Percentiles rank a stretch among this genome's conserved stretches.
These are phyloP conservation scores for Sprattus sprattus DNA, from an alignment of 2,113 vertebrate species.

Conservation along the genomic window DNA sequence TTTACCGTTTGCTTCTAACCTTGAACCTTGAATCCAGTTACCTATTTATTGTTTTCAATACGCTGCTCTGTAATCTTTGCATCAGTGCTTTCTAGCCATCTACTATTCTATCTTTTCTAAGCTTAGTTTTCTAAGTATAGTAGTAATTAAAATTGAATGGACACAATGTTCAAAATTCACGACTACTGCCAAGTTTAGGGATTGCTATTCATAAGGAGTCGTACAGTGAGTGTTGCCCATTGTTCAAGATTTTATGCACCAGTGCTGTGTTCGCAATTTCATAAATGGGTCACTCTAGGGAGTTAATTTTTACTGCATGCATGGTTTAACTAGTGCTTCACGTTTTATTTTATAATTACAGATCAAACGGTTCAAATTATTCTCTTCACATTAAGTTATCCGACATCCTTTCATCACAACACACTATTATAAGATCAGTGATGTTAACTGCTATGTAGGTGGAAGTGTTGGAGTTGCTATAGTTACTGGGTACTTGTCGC, in stretches of 20 bases:
- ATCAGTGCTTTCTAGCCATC: not conserved
- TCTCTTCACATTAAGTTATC: not conserved
- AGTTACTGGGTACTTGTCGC: conserved; percentile 84
- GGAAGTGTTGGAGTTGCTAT: not conserved
- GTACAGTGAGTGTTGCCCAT: not conserved
- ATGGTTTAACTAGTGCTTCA: not conserved
- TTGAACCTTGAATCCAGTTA: not conserved
- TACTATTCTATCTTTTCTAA: not conserved
- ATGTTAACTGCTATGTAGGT: not conserved
- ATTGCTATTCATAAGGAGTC: not conserved
- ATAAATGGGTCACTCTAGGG: not conserved
- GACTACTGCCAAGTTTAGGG: not conserved
- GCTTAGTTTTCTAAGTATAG: not conserved
- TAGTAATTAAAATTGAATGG: not conserved
- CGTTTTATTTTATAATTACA: not conserved
- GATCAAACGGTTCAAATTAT: not conserved
- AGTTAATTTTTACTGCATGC: not conserved
- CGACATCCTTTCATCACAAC: not conserved
- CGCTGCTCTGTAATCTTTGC: not conserved
- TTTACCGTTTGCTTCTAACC: no score
- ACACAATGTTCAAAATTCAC: not conserved
- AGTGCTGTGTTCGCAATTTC: not conserved
- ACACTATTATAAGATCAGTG: not conserved
- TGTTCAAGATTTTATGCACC: not conserved
- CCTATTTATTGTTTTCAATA: not conserved